A percentile compares a stretch with the other conserved stretches of the same genome.
phyloP scores from a whole-genome alignment of 2,888 invertebrate genomes.

The Drosophila maculinotata region DNA sequence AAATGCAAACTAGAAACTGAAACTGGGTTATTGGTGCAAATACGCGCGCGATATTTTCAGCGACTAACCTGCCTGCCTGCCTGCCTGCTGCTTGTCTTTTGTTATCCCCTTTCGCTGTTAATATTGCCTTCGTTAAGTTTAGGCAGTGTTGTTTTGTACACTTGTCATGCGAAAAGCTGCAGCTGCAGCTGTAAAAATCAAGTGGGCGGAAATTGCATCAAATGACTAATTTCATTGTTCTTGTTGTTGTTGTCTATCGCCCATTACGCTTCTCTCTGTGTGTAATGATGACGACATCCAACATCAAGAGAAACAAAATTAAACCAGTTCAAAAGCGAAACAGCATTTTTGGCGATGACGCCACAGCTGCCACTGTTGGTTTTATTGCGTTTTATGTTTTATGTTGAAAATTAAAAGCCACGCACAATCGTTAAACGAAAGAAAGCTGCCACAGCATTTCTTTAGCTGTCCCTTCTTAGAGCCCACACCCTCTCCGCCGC shows the following conservation, averaged over 20 bases:
- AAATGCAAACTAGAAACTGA: conserved; percentile 80
- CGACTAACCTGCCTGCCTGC: conserved; percentile 32
- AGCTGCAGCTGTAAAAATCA: conserved; percentile 47
- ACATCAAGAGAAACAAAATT: conserved; percentile 34
- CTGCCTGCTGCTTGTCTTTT: background rate
- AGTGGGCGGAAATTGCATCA: conserved; percentile 74
- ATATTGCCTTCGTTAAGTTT: conserved; percentile 14
- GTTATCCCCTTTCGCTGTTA: conserved; percentile 10
- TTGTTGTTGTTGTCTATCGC: conserved; percentile 20
- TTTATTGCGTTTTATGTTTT: conserved; percentile 68
- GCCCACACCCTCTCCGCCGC: background rate
- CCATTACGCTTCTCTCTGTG: conserved; percentile 25
- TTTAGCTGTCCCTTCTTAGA: conserved; percentile 6
- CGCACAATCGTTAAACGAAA: conserved; percentile 51
- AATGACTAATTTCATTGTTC: conserved; percentile 67
- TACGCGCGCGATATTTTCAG: conserved; percentile 52
- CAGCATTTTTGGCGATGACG: conserved; percentile 75
- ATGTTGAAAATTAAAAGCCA: conserved; percentile 67
- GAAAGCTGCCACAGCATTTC: conserved; percentile 59
- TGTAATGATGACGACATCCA: conserved; percentile 66
- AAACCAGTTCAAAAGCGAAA: conserved; percentile 71
- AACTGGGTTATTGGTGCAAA: conserved; percentile 79
- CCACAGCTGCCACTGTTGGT: conserved; percentile 59
- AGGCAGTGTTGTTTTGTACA: conserved; percentile 48
- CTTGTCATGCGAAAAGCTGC: conserved; percentile 65